Evolutionary conservation across 2,888 invertebrate species (phyloP).

Genomic region (Hirudinaria manillensis): DNA sequence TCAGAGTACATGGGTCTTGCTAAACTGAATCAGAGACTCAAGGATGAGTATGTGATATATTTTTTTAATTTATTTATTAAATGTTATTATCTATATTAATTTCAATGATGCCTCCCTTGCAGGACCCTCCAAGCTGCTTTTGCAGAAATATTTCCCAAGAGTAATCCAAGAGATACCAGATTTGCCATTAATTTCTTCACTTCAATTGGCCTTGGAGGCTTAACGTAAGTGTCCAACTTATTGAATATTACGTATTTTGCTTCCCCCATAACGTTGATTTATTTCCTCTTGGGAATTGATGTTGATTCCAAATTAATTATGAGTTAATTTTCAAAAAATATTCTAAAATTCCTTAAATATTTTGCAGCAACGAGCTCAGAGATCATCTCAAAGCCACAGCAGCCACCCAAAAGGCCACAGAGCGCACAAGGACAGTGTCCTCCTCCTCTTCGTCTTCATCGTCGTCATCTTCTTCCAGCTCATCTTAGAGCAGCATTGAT

Average conservation of each 20-base stretch:
- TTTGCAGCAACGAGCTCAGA: constrained; percentile 32
- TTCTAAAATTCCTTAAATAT: background rate
- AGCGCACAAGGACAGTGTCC: background rate
- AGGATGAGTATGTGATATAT: constrained; percentile 67
- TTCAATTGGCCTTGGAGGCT: constrained; percentile 87
- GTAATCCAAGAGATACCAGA: constrained; percentile 89
- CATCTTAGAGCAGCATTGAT: too few relatives aligned
- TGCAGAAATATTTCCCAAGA: constrained; percentile 84
- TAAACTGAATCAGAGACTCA: constrained; percentile 80
- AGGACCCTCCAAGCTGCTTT: constrained; percentile 79
- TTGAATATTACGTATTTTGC: background rate
- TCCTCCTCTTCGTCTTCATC: constrained; percentile 25
- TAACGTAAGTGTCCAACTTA: constrained; percentile 63
- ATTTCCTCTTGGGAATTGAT: background rate
- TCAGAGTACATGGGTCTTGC: constrained; percentile 91
- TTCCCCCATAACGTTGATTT: background rate
- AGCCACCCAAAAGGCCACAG: background rate
- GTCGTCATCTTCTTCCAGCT: too few relatives aligned
- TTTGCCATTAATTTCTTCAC: constrained; percentile 98
- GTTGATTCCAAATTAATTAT: background rate
- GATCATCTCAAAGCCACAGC: constrained; percentile 28
- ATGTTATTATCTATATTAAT: too few relatives aligned
- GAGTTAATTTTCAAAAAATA: background rate
- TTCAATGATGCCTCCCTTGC: constrained; percentile 48
- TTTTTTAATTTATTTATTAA: too few relatives aligned